These are phyloP conservation scores for Lobophora halterata DNA, from an alignment of 2,888 invertebrate species.

Conservation along the genomic window DNA sequence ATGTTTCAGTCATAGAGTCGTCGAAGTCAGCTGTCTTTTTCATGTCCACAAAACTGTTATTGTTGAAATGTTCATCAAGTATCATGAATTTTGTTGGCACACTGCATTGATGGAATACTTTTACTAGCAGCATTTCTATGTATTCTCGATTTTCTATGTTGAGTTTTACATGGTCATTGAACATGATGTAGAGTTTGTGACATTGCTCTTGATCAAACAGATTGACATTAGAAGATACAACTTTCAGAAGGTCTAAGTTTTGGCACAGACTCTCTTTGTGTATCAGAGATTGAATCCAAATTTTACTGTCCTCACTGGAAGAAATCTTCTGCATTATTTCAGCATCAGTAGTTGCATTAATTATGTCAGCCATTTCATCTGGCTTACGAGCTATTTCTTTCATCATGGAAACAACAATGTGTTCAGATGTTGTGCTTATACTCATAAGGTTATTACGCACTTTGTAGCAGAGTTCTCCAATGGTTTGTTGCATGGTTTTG, in stretches of 20 bases:
- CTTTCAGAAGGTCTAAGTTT: slow-evolving; percentile 43
- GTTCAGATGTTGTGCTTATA: slow-evolving; percentile 44
- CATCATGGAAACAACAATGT: slow-evolving; percentile 58
- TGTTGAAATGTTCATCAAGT: slow-evolving; percentile 48
- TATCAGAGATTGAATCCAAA: slow-evolving; percentile 60
- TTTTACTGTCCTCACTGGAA: slow-evolving; percentile 40
- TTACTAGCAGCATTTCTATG: slow-evolving; percentile 43
- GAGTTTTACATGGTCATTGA: slow-evolving; percentile 38
- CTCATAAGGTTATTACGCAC: slow-evolving; percentile 42
- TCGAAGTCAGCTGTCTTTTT: slow-evolving; percentile 44
- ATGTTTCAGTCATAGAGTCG: slow-evolving; percentile 51
- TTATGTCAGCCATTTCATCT: slow-evolving; percentile 49
- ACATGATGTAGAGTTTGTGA: slow-evolving; percentile 43
- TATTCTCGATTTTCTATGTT: slow-evolving; percentile 37
- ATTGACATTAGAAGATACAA: slow-evolving; percentile 43
- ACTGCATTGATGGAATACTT: slow-evolving; percentile 52
- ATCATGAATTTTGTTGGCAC: slow-evolving; percentile 45
- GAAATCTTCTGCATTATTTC: slow-evolving; percentile 54
- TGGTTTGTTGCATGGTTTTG: slow-evolving; percentile 58
- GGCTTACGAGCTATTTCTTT: slow-evolving; percentile 62
- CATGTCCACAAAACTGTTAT: slow-evolving; percentile 47
- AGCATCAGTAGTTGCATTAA: slow-evolving; percentile 45
- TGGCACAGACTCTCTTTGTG: slow-evolving; percentile 51
- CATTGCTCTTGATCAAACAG: slow-evolving; percentile 47
- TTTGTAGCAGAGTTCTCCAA: slow-evolving; percentile 62